Evolutionary conservation across 2,113 vertebrate genomes (phyloP), one percentile per base, ranked within the genome.

Genomic region (Megaleporinus macrocephalus): DNA sequence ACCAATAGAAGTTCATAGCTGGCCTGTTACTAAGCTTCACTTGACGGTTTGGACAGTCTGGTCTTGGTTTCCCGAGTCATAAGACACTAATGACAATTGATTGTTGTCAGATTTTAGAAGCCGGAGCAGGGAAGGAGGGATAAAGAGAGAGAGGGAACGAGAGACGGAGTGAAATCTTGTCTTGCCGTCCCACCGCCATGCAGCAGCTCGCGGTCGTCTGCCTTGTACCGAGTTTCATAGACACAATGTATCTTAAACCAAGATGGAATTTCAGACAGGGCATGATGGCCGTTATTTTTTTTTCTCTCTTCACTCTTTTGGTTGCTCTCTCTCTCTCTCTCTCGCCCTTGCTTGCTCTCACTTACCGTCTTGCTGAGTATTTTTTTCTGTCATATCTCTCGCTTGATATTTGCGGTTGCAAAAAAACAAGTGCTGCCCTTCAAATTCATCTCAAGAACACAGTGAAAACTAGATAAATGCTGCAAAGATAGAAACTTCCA

Each of bases 181-280:
- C 89, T 49, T 81, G 72, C 84, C 78, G 72, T 51, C 70, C 29
- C 53, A 76, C 72, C 76, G 63, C 66, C 76, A 49, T 36, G 69
- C 82, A 74, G 76, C 51, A 78, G 83, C 75, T 83, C 30, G 86
- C 81, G 87, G 87, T 84, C 22, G 85, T 88, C 88, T 89, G 86
- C 65, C 80, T 86, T 77, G 24, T 83, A 84, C 84, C 51, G 51
- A 66, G 74, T 65, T 84, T 91, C 88, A 89, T 80, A 4, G 14
- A 78, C 61, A 84, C 74, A 63, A 57, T 84, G 83, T 73, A 88
- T 87, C 77, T 89, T 88, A 79, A 90, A 89, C 86, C 84, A 59
- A 66, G 83, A 90, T 88, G 82, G 89, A 91, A 88, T 91, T 88
- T 93, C 79, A 89, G 90, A 83, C 86, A 55, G 27, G 16, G 53